Base-by-base conservation (phyloP, 1,140 invertebrate species). In the Parasteatoda tepidariorum region DNA sequence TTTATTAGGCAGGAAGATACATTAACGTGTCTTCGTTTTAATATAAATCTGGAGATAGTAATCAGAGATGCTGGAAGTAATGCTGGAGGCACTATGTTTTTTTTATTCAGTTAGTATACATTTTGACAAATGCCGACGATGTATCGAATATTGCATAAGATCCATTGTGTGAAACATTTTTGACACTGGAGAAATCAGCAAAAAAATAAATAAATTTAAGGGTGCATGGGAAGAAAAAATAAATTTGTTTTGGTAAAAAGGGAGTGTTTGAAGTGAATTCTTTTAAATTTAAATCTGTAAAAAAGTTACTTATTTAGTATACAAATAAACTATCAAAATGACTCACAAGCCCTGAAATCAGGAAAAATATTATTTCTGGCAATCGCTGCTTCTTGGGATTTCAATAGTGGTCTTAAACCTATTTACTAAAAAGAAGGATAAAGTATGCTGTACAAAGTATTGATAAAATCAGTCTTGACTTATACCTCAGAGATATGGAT, bases 21-120 rank as follows among this genome's bases (percentile, higher is more conserved):
- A 18, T 9, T n/a, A n/a, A n/a, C 22, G n/a, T 59, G 18, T 24
- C 18, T 59, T 59, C 55, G 6, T 59, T 59, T n/a, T 59, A 59
- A 18, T 5, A 59, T n/a, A 24, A n/a, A 6, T 59, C 55, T 59
- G 18, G 18, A 59, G 22, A 59, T 9, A 59, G 55, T 59, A 5
- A 59, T 59, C 55, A 59, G 55, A 59, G 55, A 59, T 59, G 55
- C 55, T 59, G 18, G 55, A 5, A 59, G 4, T 59, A 59, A 48
- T 18, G 18, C 41, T 9, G 18, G 41, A 48, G 18, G 7, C 7
- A 48, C n/a, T n/a, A n/a, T n/a, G n/a, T n/a, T n/a, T n/a, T 59
- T 7, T 59, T 59, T 18, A 59, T 4, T 24, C 6, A 59, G 18
- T 59, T n/a, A 59, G 55, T 59, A n/a, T 5, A 24, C 18, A 41